These are phyloP conservation scores for Calonectris borealis DNA, from an alignment of 2,113 vertebrate species.

Conservation along the genomic window DNA sequence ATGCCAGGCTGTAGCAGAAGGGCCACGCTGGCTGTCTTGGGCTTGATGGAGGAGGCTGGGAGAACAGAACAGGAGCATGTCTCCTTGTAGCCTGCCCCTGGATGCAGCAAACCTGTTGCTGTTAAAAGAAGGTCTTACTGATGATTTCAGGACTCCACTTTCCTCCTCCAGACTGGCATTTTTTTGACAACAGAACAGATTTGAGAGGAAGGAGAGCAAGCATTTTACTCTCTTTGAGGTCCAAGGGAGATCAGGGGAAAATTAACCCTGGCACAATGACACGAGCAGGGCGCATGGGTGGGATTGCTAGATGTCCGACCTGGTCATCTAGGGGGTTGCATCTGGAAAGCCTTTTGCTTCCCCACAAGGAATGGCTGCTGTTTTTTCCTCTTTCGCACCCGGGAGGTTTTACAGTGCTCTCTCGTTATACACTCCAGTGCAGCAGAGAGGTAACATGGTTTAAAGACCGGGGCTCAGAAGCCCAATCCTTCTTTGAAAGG, in stretches of 20 bases:
- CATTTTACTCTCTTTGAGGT: background rate
- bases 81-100: background rate
- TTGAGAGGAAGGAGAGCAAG: background rate
- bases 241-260: background rate
- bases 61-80: background rate
- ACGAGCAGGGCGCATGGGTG: fast-evolving
- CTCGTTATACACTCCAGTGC: fast-evolving
- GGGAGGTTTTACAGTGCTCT: fast-evolving
- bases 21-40: background rate
- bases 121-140: background rate
- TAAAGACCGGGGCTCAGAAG: background rate
- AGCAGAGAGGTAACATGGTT: background rate
- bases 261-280: background rate
- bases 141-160: too few relatives aligned
- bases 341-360: background rate
- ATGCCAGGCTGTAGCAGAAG: background rate
- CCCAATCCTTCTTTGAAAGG: too few relatives aligned
- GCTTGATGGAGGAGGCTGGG: background rate
- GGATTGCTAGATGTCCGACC: background rate
- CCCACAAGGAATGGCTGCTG: background rate
- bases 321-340: background rate
- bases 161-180: too few relatives aligned
- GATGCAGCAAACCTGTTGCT: background rate
- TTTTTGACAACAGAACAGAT: background rate
- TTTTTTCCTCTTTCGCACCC: too few relatives aligned